phyloP scores from a whole-genome alignment of 1,140 invertebrate species.

The Pachyrhynchus sulphureomaculatus region DNA sequence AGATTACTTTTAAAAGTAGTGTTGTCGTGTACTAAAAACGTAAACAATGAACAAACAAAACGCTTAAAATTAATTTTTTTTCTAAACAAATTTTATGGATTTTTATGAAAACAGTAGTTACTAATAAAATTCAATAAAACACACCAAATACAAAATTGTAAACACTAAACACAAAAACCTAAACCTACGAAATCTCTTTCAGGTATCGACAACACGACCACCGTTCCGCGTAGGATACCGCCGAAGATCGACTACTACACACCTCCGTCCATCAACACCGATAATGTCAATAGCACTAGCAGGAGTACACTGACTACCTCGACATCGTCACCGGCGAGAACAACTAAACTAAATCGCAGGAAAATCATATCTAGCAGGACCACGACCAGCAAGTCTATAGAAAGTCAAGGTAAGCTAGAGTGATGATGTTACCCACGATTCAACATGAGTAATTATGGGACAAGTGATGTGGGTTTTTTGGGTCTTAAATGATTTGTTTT shows the following conservation, averaged over 20 bases:
- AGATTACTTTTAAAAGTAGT: too few relatives aligned
- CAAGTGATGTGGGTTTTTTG: too few relatives aligned
- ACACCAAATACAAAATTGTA: too few relatives aligned
- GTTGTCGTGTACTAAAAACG: too few relatives aligned
- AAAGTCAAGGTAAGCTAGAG: slow-evolving; percentile 42
- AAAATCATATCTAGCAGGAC: slow-evolving; percentile 26
- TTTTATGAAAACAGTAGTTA: too few relatives aligned
- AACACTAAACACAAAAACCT: too few relatives aligned
- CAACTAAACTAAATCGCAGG: slow-evolving; percentile 36
- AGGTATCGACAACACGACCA: slow-evolving; percentile 18
- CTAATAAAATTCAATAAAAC: too few relatives aligned
- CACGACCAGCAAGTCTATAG: slow-evolving; percentile 32
- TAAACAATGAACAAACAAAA: too few relatives aligned
- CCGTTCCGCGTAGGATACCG: slow-evolving; percentile 32
- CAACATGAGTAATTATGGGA: too few relatives aligned
- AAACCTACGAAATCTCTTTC: not conserved
- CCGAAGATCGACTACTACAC: slow-evolving; percentile 14
- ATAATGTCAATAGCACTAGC: slow-evolving; percentile 19
- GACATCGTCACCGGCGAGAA: slow-evolving; percentile 28
- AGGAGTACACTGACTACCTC: slow-evolving; percentile 36
- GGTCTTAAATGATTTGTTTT: too few relatives aligned
- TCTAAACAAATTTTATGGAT: too few relatives aligned
- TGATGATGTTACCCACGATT: not conserved
- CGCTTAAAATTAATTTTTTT: too few relatives aligned
- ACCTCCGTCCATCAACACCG: not conserved